Evolutionary conservation across 2,888 invertebrate species (phyloP).

Genomic region (Hanleya hanleyi): DNA sequence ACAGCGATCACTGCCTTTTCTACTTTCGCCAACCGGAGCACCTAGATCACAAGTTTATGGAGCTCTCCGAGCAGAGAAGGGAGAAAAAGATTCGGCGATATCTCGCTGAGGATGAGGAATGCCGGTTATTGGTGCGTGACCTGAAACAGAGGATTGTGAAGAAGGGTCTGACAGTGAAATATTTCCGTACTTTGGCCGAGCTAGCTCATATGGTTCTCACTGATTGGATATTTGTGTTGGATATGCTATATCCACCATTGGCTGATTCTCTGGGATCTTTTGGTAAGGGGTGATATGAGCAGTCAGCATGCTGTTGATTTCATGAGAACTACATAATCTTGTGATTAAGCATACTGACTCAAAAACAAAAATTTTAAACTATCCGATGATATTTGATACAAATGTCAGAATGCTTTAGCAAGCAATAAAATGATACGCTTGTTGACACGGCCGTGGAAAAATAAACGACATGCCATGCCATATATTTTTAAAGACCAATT

Average conservation of each 20-base stretch:
- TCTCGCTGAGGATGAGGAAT: slow-evolving; percentile 57
- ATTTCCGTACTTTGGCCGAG: slow-evolving; percentile 65
- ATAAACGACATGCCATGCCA: no score
- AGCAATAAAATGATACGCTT: no score
- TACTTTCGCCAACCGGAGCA: slow-evolving; percentile 61
- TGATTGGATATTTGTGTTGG: slow-evolving; percentile 66
- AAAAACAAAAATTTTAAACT: no score
- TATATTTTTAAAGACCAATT: no score
- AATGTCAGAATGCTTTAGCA: no score
- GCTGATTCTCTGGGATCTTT: slow-evolving; percentile 39
- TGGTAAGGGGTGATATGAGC: slow-evolving; percentile 52
- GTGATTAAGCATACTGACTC: no score
- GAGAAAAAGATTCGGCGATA: slow-evolving; percentile 34
- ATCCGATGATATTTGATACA: no score
- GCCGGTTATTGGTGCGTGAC: slow-evolving; percentile 57
- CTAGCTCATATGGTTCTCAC: slow-evolving; percentile 59
- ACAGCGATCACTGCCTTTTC: slow-evolving; percentile 60
- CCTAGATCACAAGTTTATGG: slow-evolving; percentile 23
- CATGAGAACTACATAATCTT: no score
- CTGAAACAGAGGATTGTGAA: slow-evolving; percentile 70
- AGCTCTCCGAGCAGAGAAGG: slow-evolving; percentile 28
- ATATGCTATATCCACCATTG: slow-evolving; percentile 63
- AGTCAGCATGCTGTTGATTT: no score
- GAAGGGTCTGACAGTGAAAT: slow-evolving; percentile 67
- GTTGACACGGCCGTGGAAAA: no score